Conservation (phyloP, 2,113 vertebrate species). For the Channa maculata region DNA sequence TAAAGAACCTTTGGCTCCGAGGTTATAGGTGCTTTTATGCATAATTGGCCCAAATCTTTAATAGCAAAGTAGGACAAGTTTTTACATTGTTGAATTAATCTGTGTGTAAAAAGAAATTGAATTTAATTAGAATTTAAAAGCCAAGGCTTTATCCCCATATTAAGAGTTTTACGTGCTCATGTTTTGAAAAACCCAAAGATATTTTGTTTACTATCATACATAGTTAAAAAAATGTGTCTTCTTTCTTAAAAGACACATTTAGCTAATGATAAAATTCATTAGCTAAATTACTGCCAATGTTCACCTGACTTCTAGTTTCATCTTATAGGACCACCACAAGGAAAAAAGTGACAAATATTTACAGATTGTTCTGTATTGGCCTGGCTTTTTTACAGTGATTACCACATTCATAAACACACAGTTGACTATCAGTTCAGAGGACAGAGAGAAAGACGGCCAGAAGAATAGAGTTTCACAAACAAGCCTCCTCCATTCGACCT, state of each 20-base stretch:
- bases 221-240: no score
- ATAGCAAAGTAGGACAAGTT: not conserved
- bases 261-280: no score
- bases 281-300: no score
- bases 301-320: not conserved
- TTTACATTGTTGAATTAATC: not conserved
- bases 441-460: slow-evolving; percentile 31
- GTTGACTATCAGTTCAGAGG: slow-evolving; percentile 38
- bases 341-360: not conserved
- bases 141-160: no score
- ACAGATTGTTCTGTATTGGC: no score
- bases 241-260: no score
- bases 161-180: no score
- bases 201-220: not conserved
- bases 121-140: no score
- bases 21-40: not conserved
- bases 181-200: not conserved
- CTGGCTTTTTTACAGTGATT: not conserved
- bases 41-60: not conserved
- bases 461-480: slow-evolving; percentile 49
- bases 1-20: slow-evolving; percentile 17
- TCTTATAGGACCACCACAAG: not conserved
- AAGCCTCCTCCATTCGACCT: slow-evolving; percentile 50
- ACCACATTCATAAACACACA: slow-evolving; percentile 26
- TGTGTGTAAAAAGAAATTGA: not conserved